phyloP scores from a whole-genome alignment of 2,797 vertebrate genomes.

The Agapornis canus region DNA sequence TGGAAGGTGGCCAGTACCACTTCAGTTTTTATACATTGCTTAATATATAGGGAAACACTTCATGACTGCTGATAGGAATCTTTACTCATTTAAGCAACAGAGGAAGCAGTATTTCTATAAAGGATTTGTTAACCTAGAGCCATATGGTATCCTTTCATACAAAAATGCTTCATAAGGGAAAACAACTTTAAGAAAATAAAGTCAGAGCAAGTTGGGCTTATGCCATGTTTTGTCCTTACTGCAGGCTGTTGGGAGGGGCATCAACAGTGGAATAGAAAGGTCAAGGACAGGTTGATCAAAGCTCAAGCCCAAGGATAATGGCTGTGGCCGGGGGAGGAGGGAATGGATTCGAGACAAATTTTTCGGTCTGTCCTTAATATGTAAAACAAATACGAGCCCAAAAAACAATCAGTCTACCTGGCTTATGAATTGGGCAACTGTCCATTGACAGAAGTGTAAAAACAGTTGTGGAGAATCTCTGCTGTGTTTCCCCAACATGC shows the following conservation, averaged over 20 bases:
- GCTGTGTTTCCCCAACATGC: background rate
- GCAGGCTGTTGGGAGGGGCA: background rate
- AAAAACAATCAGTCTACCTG: background rate
- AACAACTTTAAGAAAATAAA: background rate
- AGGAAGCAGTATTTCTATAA: constrained; percentile 18
- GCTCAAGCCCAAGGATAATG: background rate
- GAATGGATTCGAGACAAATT: background rate
- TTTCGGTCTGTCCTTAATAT: background rate
- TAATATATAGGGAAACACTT: constrained; percentile 8
- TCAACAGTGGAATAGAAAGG: background rate
- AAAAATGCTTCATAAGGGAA: background rate
- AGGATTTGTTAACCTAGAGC: constrained; percentile 16
- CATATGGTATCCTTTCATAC: constrained; percentile 15
- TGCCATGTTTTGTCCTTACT: background rate
- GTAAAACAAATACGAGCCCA: background rate
- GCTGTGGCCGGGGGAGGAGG: background rate
- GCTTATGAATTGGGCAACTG: background rate
- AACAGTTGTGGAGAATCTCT: background rate
- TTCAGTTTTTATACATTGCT: constrained; percentile 15
- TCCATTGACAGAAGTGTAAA: background rate
- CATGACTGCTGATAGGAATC: background rate
- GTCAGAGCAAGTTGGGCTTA: background rate
- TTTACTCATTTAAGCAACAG: constrained; percentile 1
- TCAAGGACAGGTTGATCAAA: background rate
- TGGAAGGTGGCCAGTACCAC: constrained; percentile 14